These are phyloP conservation scores for Vultur gryphus DNA, from an alignment of 2,797 vertebrate species.

Conservation along the genomic window DNA sequence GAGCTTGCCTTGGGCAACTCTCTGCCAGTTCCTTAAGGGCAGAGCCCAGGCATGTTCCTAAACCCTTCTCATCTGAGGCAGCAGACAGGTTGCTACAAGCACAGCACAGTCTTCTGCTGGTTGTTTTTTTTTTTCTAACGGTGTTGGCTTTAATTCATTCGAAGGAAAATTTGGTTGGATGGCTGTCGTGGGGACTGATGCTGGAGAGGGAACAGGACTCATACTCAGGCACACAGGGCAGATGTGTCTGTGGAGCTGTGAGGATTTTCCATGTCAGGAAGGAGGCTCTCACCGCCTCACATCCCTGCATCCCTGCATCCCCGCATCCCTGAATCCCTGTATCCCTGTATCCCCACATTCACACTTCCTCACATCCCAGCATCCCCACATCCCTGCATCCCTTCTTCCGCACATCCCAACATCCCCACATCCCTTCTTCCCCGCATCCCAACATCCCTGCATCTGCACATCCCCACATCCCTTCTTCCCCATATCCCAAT, in stretches of 20 bases:
- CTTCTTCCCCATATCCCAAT: not conserved
- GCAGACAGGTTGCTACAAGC: not conserved
- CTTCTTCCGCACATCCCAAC: not conserved
- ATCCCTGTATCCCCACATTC: too few species aligned
- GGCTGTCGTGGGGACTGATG: not conserved
- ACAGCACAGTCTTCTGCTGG: not conserved
- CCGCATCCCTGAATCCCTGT: too few species aligned
- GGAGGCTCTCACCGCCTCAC: not conserved
- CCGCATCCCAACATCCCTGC: not conserved
- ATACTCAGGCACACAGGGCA: not conserved
- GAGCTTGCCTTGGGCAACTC: not conserved
- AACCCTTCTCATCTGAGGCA: rapidly evolving
- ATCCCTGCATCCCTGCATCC: not conserved
- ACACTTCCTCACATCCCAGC: not conserved
- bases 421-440: not conserved
- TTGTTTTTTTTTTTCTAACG: rapidly evolving
- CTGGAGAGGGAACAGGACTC: not conserved
- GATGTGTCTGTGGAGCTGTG: not conserved
- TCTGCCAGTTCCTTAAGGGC: rapidly evolving
- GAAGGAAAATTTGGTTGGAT: not conserved
- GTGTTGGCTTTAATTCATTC: not conserved
- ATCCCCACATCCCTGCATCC: not conserved
- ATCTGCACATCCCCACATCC: not conserved
- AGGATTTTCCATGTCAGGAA: not conserved
- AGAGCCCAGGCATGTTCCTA: rapidly evolving